A percentile compares a stretch with the other conserved stretches of the same genome.
Conservation (phyloP, 1,140 invertebrate genomes). For the Paraescarpia echinospica region DNA sequence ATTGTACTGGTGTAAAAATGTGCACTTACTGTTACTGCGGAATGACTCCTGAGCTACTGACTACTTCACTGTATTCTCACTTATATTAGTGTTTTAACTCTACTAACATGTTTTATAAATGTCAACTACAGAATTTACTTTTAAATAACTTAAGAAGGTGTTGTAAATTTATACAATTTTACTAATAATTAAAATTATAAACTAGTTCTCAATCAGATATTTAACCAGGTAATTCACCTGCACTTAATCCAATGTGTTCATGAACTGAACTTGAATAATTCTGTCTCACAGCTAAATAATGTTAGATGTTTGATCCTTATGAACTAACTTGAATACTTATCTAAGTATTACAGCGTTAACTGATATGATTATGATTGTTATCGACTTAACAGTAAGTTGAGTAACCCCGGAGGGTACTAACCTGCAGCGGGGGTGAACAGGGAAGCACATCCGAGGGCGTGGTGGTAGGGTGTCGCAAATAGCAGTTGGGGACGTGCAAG, state of each 20-base stretch:
- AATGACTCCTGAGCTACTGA: too few relatives aligned
- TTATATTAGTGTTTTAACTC: too few relatives aligned
- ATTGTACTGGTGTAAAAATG: too few relatives aligned
- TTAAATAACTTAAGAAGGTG: too few relatives aligned
- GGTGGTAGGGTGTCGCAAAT: not conserved
- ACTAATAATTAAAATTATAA: not conserved
- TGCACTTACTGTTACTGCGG: too few relatives aligned
- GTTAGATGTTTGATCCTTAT: not conserved
- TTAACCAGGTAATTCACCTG: not conserved
- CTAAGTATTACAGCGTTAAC: too few relatives aligned
- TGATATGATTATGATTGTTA: not conserved
- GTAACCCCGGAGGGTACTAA: not conserved
- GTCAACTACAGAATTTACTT: too few relatives aligned
- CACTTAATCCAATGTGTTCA: not conserved
- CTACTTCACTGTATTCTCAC: too few relatives aligned
- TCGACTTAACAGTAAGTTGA: not conserved
- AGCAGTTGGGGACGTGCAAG: not conserved
- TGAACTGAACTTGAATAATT: not conserved
- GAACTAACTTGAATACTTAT: not conserved
- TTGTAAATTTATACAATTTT: too few relatives aligned
- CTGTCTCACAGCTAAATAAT: not conserved
- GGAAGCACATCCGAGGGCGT: not conserved
- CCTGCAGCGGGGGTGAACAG: constrained; percentile 2
- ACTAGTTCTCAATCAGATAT: not conserved
- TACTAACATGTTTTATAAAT: too few relatives aligned